phyloP scores from a whole-genome alignment of 2,113 vertebrate species.

The Ibidorhyncha struthersii region DNA sequence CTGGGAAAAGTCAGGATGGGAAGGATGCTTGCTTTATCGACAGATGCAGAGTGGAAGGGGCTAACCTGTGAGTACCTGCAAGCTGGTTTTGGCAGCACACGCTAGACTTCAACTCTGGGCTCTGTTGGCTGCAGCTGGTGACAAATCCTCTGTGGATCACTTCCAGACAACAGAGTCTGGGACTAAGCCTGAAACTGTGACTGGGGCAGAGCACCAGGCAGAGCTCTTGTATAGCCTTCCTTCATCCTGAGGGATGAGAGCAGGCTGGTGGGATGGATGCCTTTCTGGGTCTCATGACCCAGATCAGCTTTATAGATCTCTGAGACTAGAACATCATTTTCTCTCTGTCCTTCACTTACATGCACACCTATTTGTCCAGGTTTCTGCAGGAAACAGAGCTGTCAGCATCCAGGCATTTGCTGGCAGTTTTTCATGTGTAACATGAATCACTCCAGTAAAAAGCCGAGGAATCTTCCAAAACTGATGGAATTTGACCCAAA shows the following conservation, averaged over 20 bases:
- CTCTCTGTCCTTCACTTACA: not conserved
- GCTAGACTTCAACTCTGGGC: not conserved
- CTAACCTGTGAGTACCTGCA: not conserved
- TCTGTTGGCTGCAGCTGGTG: not conserved
- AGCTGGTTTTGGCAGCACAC: not conserved
- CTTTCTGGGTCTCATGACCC: not conserved
- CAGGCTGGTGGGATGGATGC: not conserved
- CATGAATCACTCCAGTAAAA: not conserved
- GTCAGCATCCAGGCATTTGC: not conserved
- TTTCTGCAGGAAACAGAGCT: not conserved
- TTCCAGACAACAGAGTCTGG: not conserved
- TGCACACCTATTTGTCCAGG: not conserved
- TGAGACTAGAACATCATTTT: not conserved
- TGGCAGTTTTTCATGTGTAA: not conserved
- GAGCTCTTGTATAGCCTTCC: not conserved
- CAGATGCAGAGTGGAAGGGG: constrained; percentile 7
- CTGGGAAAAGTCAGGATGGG: constrained; percentile 37
- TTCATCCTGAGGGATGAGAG: not conserved
- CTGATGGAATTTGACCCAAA: not conserved
- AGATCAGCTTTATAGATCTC: not conserved
- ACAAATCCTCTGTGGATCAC: not conserved
- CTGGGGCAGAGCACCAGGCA: not conserved
- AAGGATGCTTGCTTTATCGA: not conserved
- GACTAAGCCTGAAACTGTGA: not conserved
- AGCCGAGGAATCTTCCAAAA: not conserved